phyloP scores from a whole-genome alignment of 2,797 vertebrate genomes.

The Sebastes iracundus region DNA sequence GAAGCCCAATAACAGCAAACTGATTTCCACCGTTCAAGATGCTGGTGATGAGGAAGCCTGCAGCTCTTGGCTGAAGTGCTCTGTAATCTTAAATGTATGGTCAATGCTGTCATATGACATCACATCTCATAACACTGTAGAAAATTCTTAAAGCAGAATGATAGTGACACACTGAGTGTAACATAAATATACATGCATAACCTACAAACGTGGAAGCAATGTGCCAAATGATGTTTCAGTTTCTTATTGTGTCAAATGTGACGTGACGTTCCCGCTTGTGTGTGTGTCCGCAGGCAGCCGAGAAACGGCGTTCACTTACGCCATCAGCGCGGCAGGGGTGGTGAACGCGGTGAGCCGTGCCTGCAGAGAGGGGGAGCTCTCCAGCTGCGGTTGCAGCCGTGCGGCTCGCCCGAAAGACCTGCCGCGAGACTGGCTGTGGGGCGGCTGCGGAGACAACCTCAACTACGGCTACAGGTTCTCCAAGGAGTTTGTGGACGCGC shows the following conservation, averaged over 20 bases:
- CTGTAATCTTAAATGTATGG: conserved; percentile 60
- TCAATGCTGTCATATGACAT: conserved; percentile 64
- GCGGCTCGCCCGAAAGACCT: conserved; percentile 93
- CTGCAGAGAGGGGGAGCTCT: conserved; percentile 96
- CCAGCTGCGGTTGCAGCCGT: conserved; percentile 96
- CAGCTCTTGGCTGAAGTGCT: conserved; percentile 58
- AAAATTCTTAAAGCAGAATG: conserved; percentile 15
- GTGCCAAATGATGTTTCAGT: not conserved
- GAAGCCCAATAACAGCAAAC: conserved; percentile 70
- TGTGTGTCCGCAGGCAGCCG: conserved; percentile 87
- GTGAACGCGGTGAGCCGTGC: conserved; percentile 97
- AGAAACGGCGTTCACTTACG: conserved; percentile 96
- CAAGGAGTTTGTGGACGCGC: conserved; percentile 97
- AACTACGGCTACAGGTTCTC: conserved; percentile 97
- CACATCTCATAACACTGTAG: conserved; percentile 40
- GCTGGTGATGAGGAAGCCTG: conserved; percentile 64
- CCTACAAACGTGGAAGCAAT: not conserved
- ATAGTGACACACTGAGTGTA: conserved; percentile 24
- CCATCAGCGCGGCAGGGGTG: conserved; percentile 95
- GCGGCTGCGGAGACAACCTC: conserved; percentile 97
- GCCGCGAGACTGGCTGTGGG: conserved; percentile 98
- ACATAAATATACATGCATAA: conserved; percentile 3
- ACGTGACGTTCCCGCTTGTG: conserved; percentile 7
- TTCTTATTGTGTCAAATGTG: conserved; percentile 3
- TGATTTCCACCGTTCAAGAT: conserved; percentile 55